Evolutionary conservation across 2,888 invertebrate species (phyloP), one percentile per base, ranked within the genome.

Genomic region (Leptinotarsa rubiginosa): DNA sequence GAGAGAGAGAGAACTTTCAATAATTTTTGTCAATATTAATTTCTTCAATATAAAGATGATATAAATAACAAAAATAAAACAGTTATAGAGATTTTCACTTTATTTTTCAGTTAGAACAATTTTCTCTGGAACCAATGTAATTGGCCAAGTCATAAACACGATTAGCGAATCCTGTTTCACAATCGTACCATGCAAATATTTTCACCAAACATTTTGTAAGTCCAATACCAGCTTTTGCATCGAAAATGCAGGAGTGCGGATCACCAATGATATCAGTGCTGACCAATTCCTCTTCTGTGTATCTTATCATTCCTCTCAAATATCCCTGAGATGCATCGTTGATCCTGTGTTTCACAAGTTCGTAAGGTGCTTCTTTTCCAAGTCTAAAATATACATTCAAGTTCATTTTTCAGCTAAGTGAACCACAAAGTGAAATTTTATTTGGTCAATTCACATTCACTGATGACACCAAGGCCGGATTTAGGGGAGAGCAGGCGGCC

Each of bases 91-190:
- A 18, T 41, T 62, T 25, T 41, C 18, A 31, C 62, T 62, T 62
- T 62, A 69, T 56, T 41, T 41, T 69, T 69, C 56, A 69, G 15
- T 59, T 59, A 47, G 56, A 20, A 56, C 74, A 75, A 47, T 68
- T 70, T 67, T 85, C 85, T 75, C 81, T 82, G 5, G 84, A 83
- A 15, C 81, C 77, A 54, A 86, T 82, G 74, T 85, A 87, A 69
- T 82, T 82, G 22, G 95, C 90, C 52, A 95, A 68, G 47, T 80
- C 81, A 62, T 77, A 81, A 31, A 81, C 50, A 54, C 80, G 74
- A 70, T 77, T 74, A 1, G 81, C 81, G 56, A 77, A 79, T n/a
- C 79, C 79, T 25, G 74, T 74, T 74, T 79, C 79, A 13, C 70
- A 75, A 64, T 81, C 81, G 47, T 81, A 80, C 81, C 81, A 81